Evolutionary conservation across 2,888 invertebrate species (phyloP).

Genomic region (Carpatolechia fugitivella): DNA sequence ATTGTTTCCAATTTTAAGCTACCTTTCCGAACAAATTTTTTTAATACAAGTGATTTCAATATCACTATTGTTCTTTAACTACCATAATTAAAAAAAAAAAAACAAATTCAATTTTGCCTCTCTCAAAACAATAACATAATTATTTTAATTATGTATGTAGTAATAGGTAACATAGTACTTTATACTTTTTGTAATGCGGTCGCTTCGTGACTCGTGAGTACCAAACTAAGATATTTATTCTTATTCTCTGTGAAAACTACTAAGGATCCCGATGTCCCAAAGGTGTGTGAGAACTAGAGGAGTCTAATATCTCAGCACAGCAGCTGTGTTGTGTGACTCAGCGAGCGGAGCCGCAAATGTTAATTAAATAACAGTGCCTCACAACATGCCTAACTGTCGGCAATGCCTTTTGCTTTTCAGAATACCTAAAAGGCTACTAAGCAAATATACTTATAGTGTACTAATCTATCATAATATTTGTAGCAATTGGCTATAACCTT

Average conservation of each 20-base stretch:
- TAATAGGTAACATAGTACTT: not conserved
- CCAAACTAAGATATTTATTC: not conserved
- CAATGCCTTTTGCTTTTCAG: no score
- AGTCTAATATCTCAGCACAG: no score
- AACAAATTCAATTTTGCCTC: not conserved
- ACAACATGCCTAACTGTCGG: not conserved
- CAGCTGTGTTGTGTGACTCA: slow-evolving; percentile 4
- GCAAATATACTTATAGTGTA: no score
- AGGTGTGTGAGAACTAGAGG: slow-evolving; percentile 3
- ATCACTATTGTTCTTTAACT: not conserved
- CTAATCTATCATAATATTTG: no score
- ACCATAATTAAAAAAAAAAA: no score
- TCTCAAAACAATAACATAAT: not conserved
- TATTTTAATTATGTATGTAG: not conserved
- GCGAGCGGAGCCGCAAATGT: not conserved
- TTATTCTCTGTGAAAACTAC: no score
- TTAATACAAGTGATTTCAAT: not conserved
- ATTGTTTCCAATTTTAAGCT: not conserved
- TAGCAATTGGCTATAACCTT: no score
- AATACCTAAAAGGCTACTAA: no score
- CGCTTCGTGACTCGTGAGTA: not conserved
- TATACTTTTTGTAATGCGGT: not conserved
- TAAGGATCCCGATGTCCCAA: not conserved
- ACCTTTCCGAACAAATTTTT: not conserved
- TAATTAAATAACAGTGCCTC: slow-evolving; percentile 1